Percentiles rank a stretch among this genome's conserved stretches.
phyloP scores from a whole-genome alignment of 2,113 vertebrate species.

The Xyliphius kryptos region DNA sequence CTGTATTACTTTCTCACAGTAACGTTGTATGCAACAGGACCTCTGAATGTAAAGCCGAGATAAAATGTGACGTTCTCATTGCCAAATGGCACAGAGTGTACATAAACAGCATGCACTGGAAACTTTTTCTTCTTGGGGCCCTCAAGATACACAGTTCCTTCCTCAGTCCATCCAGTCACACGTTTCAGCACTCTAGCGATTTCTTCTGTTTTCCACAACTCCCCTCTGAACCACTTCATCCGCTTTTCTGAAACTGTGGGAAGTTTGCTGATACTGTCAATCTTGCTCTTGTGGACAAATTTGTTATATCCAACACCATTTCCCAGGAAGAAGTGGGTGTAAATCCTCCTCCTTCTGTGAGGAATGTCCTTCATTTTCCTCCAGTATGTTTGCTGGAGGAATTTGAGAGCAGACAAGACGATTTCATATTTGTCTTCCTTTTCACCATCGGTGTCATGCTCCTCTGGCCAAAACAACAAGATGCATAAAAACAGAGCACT shows the following conservation, averaged over 20 bases:
- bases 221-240: conserved; percentile 65
- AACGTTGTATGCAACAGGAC: conserved; percentile 54
- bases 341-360: conserved; percentile 61
- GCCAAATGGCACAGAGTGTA: conserved; percentile 54
- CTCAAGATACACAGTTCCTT: conserved; percentile 60
- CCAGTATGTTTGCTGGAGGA: conserved; percentile 53
- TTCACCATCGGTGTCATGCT: conserved; percentile 49
- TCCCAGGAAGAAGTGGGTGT: conserved; percentile 70
- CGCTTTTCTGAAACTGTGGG: conserved; percentile 61
- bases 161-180: conserved; percentile 72
- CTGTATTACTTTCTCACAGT: conserved; percentile 28
- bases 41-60: conserved; percentile 41
- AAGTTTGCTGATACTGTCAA: conserved; percentile 54
- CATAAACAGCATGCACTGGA: conserved; percentile 53
- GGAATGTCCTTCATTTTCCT: conserved; percentile 67
- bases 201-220: conserved; percentile 53
- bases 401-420: conserved; percentile 60
- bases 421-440: conserved; percentile 61
- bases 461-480: conserved; percentile 75
- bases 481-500: conserved; percentile 65
- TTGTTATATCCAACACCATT: conserved; percentile 62
- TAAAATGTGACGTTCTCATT: conserved; percentile 59
- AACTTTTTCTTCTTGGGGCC: conserved; percentile 47
- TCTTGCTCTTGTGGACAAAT: conserved; percentile 65
- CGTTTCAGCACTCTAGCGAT: conserved; percentile 53